Evolutionary conservation across 2,888 invertebrate species (phyloP).

Genomic region (Caenorhabditis panamensis): DNA sequence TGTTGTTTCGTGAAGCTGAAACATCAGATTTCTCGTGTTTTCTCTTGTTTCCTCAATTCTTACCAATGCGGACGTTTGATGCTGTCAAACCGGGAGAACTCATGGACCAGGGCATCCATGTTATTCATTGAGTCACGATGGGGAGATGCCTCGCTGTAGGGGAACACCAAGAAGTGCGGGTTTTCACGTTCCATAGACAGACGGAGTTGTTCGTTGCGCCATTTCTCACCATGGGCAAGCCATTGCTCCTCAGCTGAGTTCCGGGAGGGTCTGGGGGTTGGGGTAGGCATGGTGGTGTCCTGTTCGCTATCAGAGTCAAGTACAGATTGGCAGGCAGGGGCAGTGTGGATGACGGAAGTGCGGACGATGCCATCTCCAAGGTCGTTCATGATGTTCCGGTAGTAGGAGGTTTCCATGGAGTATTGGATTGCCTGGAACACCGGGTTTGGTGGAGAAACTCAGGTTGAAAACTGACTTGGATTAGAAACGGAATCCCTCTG

Average conservation of each 20-base stretch:
- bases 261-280: conserved; percentile 66
- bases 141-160: conserved; percentile 66
- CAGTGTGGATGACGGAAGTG: conserved; percentile 80
- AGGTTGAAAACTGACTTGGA: conserved; percentile 68
- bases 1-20: conserved; percentile 53
- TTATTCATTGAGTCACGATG: conserved; percentile 69
- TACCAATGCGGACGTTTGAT: conserved; percentile 70
- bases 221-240: conserved; percentile 75
- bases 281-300: conserved; percentile 47
- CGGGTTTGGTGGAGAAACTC: not conserved
- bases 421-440: conserved; percentile 78
- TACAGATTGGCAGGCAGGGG: conserved; percentile 77
- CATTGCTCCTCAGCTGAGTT: conserved; percentile 78
- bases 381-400: conserved; percentile 74
- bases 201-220: conserved; percentile 79
- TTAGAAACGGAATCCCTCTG: conserved; percentile 78
- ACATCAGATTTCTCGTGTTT: too few relatives aligned
- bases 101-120: conserved; percentile 65
- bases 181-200: conserved; percentile 74
- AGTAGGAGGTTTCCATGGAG: conserved; percentile 76
- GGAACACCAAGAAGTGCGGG: conserved; percentile 68
- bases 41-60: too few relatives aligned
- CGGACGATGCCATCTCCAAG: conserved; percentile 74
- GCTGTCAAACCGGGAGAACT: conserved; percentile 67
- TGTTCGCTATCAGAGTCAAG: conserved; percentile 75